These are phyloP conservation scores for Stenolophus ochropezus DNA, from an alignment of 2,888 invertebrate species.

Conservation along the genomic window DNA sequence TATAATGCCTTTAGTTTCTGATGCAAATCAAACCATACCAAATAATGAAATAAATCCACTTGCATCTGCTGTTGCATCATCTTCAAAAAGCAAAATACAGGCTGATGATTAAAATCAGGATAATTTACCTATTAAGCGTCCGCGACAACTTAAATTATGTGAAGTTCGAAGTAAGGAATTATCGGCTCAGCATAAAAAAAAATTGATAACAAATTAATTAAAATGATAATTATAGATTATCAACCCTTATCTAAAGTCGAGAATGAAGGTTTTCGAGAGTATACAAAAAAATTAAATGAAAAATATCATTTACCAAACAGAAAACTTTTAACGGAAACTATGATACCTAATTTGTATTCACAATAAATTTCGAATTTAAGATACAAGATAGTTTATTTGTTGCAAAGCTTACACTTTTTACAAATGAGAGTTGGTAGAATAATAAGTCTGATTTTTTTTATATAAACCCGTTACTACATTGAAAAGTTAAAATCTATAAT, in stretches of 20 bases:
- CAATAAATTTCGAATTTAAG: conserved; percentile 55
- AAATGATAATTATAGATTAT: not conserved
- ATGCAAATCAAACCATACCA: not conserved
- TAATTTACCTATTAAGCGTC: no score
- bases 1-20: not conserved
- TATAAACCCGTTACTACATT: no score
- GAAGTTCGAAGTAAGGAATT: not conserved
- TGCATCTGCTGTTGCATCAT: not conserved
- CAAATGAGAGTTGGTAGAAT: no score
- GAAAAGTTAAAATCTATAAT: no score
- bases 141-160: conserved; percentile 10
- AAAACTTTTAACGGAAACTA: conserved; percentile 41
- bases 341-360: conserved; percentile 45
- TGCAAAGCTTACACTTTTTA: no score
- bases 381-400: no score
- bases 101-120: not conserved
- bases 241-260: no score
- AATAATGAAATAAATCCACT: not conserved
- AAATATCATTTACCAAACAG: conserved; percentile 50
- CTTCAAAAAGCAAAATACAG: not conserved
- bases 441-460: no score
- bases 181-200: no score
- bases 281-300: conserved; percentile 56
- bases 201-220: not conserved
- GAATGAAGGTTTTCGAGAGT: no score